phyloP scores from a whole-genome alignment of 2,888 invertebrate species.

The Leucoma salicis region DNA sequence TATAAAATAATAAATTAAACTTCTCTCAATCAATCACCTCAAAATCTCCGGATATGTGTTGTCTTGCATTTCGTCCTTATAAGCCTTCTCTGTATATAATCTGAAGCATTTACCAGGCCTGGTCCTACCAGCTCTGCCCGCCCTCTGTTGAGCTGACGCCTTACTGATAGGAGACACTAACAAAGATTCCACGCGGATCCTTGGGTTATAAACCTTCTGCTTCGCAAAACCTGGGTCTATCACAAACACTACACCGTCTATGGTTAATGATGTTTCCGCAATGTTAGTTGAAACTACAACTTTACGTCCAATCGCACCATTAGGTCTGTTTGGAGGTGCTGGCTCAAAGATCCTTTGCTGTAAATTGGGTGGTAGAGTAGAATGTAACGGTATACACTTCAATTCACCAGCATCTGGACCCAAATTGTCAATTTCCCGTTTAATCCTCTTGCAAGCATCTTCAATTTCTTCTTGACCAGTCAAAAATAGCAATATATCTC shows the following conservation, averaged over 20 bases:
- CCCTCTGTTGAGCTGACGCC: slow-evolving; percentile 98
- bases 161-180: slow-evolving; percentile 99
- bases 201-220: slow-evolving; percentile 96
- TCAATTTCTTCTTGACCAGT: slow-evolving; percentile 96
- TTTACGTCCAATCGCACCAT: slow-evolving; percentile 94
- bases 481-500: slow-evolving; percentile 95
- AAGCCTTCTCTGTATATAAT: slow-evolving; percentile 96
- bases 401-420: slow-evolving; percentile 98
- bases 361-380: slow-evolving; percentile 97
- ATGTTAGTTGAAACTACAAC: slow-evolving; percentile 99
- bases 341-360: slow-evolving; percentile 99
- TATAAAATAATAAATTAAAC: slow-evolving; percentile 7
- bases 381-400: slow-evolving; percentile 99
- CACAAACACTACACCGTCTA: slow-evolving; percentile 99
- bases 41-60: slow-evolving; percentile 98
- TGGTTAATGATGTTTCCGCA: slow-evolving; percentile 99
- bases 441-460: slow-evolving; percentile 98
- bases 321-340: slow-evolving; percentile 94
- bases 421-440: slow-evolving; percentile 95
- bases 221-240: slow-evolving; percentile 99
- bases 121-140: slow-evolving; percentile 99
- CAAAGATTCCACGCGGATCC: slow-evolving; percentile 95
- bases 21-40: slow-evolving; percentile 58
- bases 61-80: slow-evolving; percentile 98
- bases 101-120: slow-evolving; percentile 98